These are phyloP conservation scores for Candoia aspera DNA, from an alignment of 2,113 vertebrate species.

Conservation along the genomic window DNA sequence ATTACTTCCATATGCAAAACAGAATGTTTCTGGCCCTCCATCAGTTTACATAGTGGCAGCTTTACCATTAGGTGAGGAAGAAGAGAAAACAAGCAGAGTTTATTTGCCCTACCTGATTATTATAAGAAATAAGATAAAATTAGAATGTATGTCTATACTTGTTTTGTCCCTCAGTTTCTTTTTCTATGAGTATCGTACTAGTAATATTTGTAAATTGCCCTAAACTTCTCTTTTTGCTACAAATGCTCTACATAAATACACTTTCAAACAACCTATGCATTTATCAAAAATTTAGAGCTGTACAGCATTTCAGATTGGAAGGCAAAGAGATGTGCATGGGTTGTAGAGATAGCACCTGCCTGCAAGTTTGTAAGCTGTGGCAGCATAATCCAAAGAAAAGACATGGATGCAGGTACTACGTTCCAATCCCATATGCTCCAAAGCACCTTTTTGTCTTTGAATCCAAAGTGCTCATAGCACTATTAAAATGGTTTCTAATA, in stretches of 20 bases:
- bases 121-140: not conserved
- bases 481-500: not conserved
- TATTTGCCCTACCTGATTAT: not conserved
- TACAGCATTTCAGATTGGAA: too few species aligned
- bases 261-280: too few species aligned
- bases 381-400: too few species aligned
- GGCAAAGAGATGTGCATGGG: too few species aligned
- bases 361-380: too few species aligned
- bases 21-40: not conserved
- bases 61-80: not conserved
- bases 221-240: too few species aligned
- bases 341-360: too few species aligned
- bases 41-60: not conserved
- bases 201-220: too few species aligned
- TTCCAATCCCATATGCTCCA: not conserved
- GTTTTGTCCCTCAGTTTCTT: not conserved
- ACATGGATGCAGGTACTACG: not conserved
- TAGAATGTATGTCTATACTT: not conserved
- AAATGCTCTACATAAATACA: too few species aligned
- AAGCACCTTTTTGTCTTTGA: not conserved
- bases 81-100: not conserved
- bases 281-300: too few species aligned
- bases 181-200: too few species aligned
- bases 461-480: not conserved
- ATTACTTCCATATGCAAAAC: not conserved